A percentile compares a stretch with the other conserved stretches of the same genome.
These are phyloP conservation scores for Coenonympha glycerion DNA, from an alignment of 2,888 invertebrate species.

Conservation along the genomic window DNA sequence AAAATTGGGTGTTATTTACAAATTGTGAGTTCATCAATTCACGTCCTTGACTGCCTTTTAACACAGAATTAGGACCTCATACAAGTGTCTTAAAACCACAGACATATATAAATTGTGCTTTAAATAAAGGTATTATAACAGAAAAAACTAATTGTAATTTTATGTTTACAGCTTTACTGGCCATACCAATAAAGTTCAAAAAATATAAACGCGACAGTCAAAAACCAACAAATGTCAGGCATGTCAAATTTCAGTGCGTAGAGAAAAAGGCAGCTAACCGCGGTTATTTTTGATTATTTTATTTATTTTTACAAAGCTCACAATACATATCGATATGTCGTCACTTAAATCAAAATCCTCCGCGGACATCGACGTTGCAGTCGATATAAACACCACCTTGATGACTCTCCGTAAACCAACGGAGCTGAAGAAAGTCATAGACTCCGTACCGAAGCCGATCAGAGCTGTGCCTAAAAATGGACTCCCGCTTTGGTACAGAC, in stretches of 20 bases:
- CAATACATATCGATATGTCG: conserved; percentile 4
- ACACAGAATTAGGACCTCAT: too few species aligned
- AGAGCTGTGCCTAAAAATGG: conserved; percentile 68
- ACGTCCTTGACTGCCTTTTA: too few species aligned
- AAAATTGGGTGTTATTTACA: background rate
- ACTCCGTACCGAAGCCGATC: conserved; percentile 63
- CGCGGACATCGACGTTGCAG: conserved; percentile 42
- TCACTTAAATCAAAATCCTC: conserved; percentile 18
- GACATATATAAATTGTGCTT: too few species aligned
- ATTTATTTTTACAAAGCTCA: background rate
- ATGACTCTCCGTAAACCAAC: conserved; percentile 67
- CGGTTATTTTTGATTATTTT: background rate
- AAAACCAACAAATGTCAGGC: too few species aligned
- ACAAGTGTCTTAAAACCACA: too few species aligned
- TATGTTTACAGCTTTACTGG: too few species aligned
- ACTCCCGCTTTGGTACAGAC: conserved; percentile 69
- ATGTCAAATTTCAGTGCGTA: conserved; percentile 27
- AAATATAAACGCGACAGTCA: too few species aligned
- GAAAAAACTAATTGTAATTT: too few species aligned
- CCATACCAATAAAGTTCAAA: too few species aligned
- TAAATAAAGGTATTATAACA: too few species aligned
- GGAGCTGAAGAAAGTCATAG: conserved; percentile 63
- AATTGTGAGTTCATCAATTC: background rate
- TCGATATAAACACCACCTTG: conserved; percentile 51
- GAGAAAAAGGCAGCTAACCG: background rate